These are phyloP conservation scores for Andrena bicolor DNA, from an alignment of 2,888 invertebrate species.

Conservation along the genomic window DNA sequence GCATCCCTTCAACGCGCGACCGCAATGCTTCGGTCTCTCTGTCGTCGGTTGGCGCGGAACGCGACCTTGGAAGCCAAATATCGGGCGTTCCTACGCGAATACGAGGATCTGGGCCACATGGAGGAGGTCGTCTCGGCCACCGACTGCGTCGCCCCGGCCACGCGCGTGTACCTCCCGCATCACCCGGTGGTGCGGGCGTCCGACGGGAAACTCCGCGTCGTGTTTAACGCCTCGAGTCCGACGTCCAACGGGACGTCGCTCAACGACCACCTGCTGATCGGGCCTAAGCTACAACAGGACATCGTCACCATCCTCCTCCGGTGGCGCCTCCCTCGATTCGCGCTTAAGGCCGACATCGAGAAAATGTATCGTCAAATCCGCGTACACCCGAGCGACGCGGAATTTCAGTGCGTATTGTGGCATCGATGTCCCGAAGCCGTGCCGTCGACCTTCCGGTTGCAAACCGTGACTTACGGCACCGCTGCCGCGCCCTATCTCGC, in stretches of 20 bases:
- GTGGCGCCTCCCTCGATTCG: not conserved
- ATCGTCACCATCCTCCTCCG: too few relatives aligned
- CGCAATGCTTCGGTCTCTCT: not conserved
- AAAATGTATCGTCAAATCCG: not conserved
- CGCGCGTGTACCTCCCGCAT: not conserved
- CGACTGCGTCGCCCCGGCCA: not conserved
- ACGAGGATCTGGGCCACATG: too few relatives aligned
- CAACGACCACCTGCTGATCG: not conserved
- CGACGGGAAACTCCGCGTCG: too few relatives aligned
- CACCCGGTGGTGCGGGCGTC: not conserved
- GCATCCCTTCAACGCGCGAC: not conserved
- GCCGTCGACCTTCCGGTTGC: too few relatives aligned
- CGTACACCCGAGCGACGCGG: not conserved
- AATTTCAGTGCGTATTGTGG: too few relatives aligned
- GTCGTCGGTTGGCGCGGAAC: not conserved
- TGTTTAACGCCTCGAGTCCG: too few relatives aligned
- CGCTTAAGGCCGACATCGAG: not conserved
- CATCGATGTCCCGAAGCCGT: too few relatives aligned
- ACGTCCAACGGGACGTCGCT: not conserved
- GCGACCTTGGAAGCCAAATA: too few relatives aligned
- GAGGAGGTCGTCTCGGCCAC: too few relatives aligned
- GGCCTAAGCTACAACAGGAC: not conserved
- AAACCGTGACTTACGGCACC: too few relatives aligned
- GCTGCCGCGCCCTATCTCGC: too few relatives aligned
- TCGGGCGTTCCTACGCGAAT: too few relatives aligned